Conservation (phyloP, 2,888 invertebrate genomes). For the Dasypogon diadema region DNA sequence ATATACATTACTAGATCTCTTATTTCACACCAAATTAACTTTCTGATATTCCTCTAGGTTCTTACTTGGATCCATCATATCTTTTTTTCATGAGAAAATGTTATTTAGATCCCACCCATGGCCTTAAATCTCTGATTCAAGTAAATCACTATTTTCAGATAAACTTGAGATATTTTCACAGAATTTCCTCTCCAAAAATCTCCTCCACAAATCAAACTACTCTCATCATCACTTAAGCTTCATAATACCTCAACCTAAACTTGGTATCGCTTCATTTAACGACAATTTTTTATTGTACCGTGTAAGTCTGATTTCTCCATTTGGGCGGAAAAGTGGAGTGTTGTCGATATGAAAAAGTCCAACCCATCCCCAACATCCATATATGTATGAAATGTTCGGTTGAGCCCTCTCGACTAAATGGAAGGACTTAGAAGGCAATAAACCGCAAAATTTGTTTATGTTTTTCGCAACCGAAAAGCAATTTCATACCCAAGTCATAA, state of each 20-base stretch:
- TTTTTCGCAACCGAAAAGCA: conserved; percentile 58
- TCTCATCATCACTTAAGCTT: not conserved
- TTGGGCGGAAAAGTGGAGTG: conserved; percentile 1
- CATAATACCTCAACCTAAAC: conserved; percentile 21
- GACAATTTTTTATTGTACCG: not conserved
- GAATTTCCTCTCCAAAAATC: not conserved
- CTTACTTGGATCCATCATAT: too few species aligned
- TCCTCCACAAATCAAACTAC: not conserved
- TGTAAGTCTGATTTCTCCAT: conserved; percentile 19
- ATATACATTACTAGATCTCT: too few species aligned
- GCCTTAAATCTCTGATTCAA: too few species aligned
- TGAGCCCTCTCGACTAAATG: conserved; percentile 56
- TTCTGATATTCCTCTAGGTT: too few species aligned
- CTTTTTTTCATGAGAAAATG: too few species aligned
- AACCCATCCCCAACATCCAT: conserved; percentile 48
- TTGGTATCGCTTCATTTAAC: conserved; percentile 18
- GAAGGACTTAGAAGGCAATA: conserved; percentile 60
- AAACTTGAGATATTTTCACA: too few species aligned
- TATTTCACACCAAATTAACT: too few species aligned
- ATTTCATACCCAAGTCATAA: conserved; percentile 46
- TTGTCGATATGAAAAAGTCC: conserved; percentile 54
- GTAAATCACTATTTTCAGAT: too few species aligned
- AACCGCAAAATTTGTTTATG: conserved; percentile 61
- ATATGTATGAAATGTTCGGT: conserved; percentile 51
- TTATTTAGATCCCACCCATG: too few species aligned